Evolutionary conservation across 2,797 vertebrate species (phyloP), one percentile per base, ranked within the genome.

Genomic region (Streptopelia turtur): DNA sequence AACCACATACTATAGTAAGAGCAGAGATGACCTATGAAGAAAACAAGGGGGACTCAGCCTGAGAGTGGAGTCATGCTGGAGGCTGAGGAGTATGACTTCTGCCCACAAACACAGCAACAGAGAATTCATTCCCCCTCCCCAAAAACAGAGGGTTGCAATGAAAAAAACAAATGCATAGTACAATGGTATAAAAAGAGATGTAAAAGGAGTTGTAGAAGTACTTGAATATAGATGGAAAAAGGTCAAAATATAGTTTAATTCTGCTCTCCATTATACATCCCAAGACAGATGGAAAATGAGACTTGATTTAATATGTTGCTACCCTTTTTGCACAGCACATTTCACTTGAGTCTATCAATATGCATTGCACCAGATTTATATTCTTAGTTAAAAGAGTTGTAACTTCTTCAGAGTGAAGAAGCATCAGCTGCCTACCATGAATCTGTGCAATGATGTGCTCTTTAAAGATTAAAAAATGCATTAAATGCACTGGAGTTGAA

Each of bases 361-460:
- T 20, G 22, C n/a, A 56, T 77, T 88, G 69, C 65, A 59, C 24
- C 57, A 84, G n/a, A 89, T 89, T 88, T 82, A 90, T 82, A 65
- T 20, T 76, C 50, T 63, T 52, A 69, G 43, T 91, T 93, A 72
- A 91, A 71, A 84, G 69, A 82, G 39, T 39, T 1, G 0, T 57
- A 93, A 83, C 25, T 37, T 76, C 63, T 93, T 95, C 78, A 88
- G 59, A 72, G 28, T 37, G 68, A 90, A 89, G 59, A 74, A 86
- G 16, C 18, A 79, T 60, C 68, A 89, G 35, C 28, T 84, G 49
- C 59, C 37, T 88, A 47, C 57, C 7, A 25, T 24, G 53, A 89
- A 75, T 92, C 41, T 78, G 24, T 45, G 64, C 50, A 72, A 33
- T 25, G n/a, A 85, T 81, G 30, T 68, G 23, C 15, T 72, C 52